Percentiles rank a stretch among this genome's conserved stretches.
These are phyloP conservation scores for Tubulanus polymorphus DNA, from an alignment of 2,888 invertebrate genomes.

Conservation along the genomic window DNA sequence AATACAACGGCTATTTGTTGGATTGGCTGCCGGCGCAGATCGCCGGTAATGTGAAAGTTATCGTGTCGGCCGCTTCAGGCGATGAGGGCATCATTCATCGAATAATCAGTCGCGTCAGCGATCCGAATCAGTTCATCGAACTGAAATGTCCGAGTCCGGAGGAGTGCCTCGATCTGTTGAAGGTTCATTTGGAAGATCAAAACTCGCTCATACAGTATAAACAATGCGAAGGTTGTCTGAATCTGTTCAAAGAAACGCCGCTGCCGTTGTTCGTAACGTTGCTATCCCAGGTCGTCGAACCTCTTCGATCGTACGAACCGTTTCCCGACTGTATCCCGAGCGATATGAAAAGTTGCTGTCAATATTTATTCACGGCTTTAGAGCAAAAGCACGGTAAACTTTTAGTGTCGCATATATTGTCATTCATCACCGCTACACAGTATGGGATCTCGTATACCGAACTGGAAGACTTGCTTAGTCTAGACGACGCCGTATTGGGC, in stretches of 20 bases:
- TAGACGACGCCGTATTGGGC: constrained; percentile 18
- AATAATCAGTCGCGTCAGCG: constrained; percentile 57
- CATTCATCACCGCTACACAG: constrained; percentile 18
- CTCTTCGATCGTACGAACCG: constrained; percentile 34
- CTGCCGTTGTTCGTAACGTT: constrained; percentile 35
- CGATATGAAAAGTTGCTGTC: too few relatives aligned
- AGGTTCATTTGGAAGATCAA: constrained; percentile 2
- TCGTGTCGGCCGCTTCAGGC: constrained; percentile 14
- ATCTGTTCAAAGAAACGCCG: constrained; percentile 26
- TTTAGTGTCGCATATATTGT: constrained; percentile 15
- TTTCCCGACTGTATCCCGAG: too few relatives aligned
- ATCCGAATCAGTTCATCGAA: constrained; percentile 88
- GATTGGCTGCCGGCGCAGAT: constrained; percentile 19
- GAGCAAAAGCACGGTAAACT: constrained; percentile 18
- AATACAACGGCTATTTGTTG: constrained; percentile 14
- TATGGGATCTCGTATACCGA: constrained; percentile 9
- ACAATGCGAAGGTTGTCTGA: too few relatives aligned
- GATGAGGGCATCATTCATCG: constrained; percentile 53
- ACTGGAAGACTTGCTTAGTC: constrained; percentile 15
- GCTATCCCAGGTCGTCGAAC: constrained; percentile 30
- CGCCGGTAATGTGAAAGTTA: constrained; percentile 17
- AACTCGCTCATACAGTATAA: constrained; percentile 24
- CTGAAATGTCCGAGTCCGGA: constrained; percentile 66
- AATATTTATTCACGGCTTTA: constrained; percentile 15
- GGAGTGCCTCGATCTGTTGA: constrained; percentile 10